Conservation (phyloP, 2,888 invertebrate genomes). For the Drosophila rubida region DNA sequence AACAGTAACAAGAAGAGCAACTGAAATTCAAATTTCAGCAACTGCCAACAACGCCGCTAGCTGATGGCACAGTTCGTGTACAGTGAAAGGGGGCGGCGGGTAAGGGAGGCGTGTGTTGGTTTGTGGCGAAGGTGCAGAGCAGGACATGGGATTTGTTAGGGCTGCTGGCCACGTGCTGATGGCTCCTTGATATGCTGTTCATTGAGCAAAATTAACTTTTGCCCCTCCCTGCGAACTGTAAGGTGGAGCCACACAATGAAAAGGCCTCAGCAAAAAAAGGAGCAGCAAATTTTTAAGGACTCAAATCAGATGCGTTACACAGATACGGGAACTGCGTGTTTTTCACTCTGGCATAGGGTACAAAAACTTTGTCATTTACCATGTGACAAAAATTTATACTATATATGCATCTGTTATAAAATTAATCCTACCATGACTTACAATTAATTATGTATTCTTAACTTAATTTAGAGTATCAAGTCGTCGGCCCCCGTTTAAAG, state of each 20-base stretch:
- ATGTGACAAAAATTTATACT: neutral
- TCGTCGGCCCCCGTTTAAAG: neutral
- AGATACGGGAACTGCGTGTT: constrained; percentile 52
- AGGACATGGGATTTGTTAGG: constrained; percentile 1
- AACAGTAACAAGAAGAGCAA: constrained; percentile 2
- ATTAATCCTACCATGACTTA: no score
- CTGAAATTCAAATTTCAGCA: constrained; percentile 60
- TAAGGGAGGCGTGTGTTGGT: neutral
- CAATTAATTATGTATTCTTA: neutral
- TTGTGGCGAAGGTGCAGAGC: neutral
- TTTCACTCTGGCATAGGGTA: constrained; percentile 17
- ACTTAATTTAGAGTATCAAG: neutral
- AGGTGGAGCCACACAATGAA: constrained; percentile 27
- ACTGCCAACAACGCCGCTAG: constrained; percentile 15
- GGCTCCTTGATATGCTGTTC: constrained; percentile 73
- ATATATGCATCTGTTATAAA: no score
- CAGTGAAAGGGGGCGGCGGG: neutral
- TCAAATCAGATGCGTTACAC: constrained; percentile 41
- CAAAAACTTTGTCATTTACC: neutral
- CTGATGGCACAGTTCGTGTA: neutral
- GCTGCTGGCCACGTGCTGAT: constrained; percentile 62
- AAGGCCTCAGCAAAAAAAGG: constrained; percentile 3
- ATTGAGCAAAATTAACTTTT: constrained; percentile 78
- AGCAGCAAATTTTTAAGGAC: constrained; percentile 27
- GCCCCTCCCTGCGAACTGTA: constrained; percentile 4